A percentile compares a stretch with the other conserved stretches of the same genome.
Conservation (phyloP, 1,140 invertebrate species). For the Trinorchestia longiramus region DNA sequence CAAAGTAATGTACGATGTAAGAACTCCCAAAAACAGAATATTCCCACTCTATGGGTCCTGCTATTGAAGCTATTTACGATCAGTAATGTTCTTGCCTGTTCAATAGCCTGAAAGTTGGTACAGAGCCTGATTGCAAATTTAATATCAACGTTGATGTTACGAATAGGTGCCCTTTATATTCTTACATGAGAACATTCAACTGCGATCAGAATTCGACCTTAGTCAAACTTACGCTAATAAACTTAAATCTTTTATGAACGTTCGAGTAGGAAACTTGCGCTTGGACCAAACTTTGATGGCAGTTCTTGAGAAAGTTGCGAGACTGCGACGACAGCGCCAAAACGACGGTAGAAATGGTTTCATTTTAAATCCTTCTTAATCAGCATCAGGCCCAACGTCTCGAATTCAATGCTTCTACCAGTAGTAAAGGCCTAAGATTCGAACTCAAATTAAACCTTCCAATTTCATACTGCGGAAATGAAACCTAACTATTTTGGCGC, state of each 20-base stretch:
- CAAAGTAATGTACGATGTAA: not conserved
- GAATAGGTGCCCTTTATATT: not conserved
- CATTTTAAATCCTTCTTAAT: not conserved
- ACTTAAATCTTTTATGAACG: slow-evolving; percentile 9
- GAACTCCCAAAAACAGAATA: not conserved
- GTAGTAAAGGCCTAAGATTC: not conserved
- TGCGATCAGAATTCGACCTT: not conserved
- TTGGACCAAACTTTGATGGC: not conserved
- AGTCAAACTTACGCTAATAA: not conserved
- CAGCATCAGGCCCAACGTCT: not conserved
- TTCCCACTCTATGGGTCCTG: not conserved
- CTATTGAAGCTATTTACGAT: not conserved
- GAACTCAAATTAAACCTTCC: not conserved
- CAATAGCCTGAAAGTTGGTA: not conserved
- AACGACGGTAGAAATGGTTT: not conserved
- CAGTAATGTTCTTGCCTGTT: not conserved
- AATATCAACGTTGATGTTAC: not conserved
- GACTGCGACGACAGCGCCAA: not conserved
- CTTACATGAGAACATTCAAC: not conserved
- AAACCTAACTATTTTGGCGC: not conserved
- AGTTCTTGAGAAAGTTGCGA: not conserved
- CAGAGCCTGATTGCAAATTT: not conserved
- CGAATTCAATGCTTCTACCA: not conserved
- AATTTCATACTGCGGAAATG: not conserved
- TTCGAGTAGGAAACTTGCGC: not conserved